Evolutionary conservation across 2,888 invertebrate species (phyloP).

Genomic region (Tenthredo notha): DNA sequence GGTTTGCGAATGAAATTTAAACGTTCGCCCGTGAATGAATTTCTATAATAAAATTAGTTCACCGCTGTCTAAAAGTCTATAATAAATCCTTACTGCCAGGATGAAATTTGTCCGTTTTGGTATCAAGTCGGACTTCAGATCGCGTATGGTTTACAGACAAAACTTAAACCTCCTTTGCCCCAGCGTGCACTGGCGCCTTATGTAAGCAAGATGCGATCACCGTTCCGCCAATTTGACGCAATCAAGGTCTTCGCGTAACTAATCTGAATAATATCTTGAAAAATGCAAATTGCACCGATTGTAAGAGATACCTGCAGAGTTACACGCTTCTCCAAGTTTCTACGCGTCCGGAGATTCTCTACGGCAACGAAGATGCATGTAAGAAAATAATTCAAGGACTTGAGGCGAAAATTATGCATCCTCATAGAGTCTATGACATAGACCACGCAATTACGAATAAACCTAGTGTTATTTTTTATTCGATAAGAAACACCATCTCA

Average conservation of each 20-base stretch:
- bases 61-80: not conserved
- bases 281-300: constrained; percentile 60
- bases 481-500: not conserved
- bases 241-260: constrained; percentile 67
- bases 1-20: constrained; percentile 6
- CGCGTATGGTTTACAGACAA: constrained; percentile 16
- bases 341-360: constrained; percentile 8
- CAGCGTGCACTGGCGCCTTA: constrained; percentile 46
- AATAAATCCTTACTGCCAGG: constrained; percentile 29
- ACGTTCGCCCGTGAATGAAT: constrained; percentile 13
- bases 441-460: not conserved
- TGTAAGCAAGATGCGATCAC: constrained; percentile 56
- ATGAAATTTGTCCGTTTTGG: constrained; percentile 30
- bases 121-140: constrained; percentile 16
- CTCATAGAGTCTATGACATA: no score
- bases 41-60: constrained; percentile 48
- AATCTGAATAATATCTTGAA: constrained; percentile 61
- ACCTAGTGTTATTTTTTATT: not conserved
- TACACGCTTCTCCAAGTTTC: constrained; percentile 32
- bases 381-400: not conserved
- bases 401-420: constrained; percentile 16
- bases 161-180: constrained; percentile 31
- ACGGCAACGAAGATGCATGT: not conserved
- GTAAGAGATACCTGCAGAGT: constrained; percentile 53
- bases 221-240: constrained; percentile 68